phyloP scores from a whole-genome alignment of 2,888 invertebrate species.

The Blomia tropicalis region DNA sequence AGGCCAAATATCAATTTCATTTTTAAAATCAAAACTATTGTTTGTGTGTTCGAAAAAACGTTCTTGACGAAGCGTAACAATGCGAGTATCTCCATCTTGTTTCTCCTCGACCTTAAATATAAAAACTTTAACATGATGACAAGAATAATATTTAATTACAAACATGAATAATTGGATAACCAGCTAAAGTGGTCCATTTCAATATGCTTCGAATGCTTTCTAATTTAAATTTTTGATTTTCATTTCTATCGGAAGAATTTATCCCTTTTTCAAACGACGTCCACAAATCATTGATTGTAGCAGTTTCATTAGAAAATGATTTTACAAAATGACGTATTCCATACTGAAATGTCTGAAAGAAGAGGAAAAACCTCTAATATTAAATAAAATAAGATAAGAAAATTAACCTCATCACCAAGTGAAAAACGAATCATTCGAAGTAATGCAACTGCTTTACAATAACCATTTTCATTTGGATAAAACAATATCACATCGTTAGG shows the following conservation, averaged over 20 bases:
- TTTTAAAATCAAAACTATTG: neutral
- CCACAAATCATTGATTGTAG: conserved; percentile 86
- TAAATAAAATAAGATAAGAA: neutral
- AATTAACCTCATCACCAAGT: conserved; percentile 45
- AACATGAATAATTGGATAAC: conserved; percentile 66
- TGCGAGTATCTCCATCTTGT: conserved; percentile 40
- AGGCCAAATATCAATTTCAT: neutral
- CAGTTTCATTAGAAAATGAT: conserved; percentile 70
- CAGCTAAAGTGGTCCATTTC: conserved; percentile 89
- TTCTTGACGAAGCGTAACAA: conserved; percentile 57
- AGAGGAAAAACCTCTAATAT: neutral
- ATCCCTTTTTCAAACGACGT: conserved; percentile 68
- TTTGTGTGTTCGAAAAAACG: neutral
- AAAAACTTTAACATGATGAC: neutral
- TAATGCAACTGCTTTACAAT: conserved; percentile 75
- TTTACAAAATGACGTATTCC: conserved; percentile 81
- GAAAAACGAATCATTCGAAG: conserved; percentile 74
- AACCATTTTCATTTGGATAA: conserved; percentile 72
- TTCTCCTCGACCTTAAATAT: conserved; percentile 18
- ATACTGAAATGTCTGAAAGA: conserved; percentile 56
- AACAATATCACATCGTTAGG: conserved; percentile 63
- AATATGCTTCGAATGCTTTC: conserved; percentile 82
- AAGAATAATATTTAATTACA: neutral
- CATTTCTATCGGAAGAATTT: conserved; percentile 35
- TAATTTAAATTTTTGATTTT: conserved; percentile 39